A percentile compares a stretch with the other conserved stretches of the same genome.
These are phyloP conservation scores for Paratilapia polleni DNA, from an alignment of 2,113 vertebrate species.

Conservation along the genomic window DNA sequence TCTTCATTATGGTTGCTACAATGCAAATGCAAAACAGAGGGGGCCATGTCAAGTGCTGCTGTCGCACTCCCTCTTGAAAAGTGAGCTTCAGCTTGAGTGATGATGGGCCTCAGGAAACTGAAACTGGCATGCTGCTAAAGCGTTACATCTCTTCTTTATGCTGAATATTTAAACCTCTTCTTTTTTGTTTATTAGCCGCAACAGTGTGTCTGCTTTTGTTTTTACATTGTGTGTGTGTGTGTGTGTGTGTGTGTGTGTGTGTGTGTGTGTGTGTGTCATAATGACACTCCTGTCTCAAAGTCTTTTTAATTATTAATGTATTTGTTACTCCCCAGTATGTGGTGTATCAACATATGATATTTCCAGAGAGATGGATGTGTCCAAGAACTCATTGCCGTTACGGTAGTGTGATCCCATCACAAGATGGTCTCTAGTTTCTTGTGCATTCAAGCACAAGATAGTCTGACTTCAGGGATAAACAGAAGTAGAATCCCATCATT, in stretches of 20 bases:
- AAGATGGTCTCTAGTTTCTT: constrained; percentile 16
- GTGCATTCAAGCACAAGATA: constrained; percentile 9
- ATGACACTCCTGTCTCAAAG: not conserved
- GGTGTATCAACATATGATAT: not conserved
- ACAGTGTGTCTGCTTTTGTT: not conserved
- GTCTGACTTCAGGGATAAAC: constrained; percentile 38
- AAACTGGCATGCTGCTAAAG: not conserved
- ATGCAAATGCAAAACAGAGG: constrained; percentile 9
- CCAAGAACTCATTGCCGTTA: not conserved
- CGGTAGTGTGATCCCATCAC: constrained; percentile 8
- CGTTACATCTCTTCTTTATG: not conserved
- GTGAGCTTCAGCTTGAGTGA: not conserved
- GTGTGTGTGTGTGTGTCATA: not conserved
- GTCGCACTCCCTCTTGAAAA: not conserved
- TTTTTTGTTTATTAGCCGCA: not conserved
- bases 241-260: not conserved
- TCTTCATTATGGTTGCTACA: not conserved
- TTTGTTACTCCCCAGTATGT: not conserved
- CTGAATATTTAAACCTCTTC: constrained; percentile 5
- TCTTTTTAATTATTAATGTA: not conserved
- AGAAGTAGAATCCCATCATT: constrained; percentile 8
- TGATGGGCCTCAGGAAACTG: not conserved
- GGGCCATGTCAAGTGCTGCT: not conserved
- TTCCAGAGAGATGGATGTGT: not conserved
- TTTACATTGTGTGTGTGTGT: not conserved